These are phyloP conservation scores for Micronycteris hirsuta DNA, from an alignment of 2,113 vertebrate genomes.

Conservation along the genomic window DNA sequence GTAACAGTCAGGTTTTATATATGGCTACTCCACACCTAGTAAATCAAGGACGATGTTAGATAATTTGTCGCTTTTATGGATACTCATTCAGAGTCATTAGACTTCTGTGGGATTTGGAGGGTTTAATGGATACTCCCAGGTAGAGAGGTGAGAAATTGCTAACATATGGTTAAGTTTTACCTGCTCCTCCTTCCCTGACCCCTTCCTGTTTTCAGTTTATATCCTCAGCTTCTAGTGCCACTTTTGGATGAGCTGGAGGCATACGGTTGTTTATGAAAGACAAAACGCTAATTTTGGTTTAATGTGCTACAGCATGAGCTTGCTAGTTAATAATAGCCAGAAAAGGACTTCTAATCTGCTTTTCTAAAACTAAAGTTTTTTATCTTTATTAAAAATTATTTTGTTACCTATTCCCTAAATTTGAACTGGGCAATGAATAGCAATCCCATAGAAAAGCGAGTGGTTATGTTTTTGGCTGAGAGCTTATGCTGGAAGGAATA, in stretches of 20 bases:
- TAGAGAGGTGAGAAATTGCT: background rate
- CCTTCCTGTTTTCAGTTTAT: background rate
- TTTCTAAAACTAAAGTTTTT: background rate
- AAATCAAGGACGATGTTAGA: background rate
- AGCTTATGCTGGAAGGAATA: background rate
- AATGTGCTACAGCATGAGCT: background rate
- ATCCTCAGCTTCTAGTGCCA: background rate
- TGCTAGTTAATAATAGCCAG: background rate
- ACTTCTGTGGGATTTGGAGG: background rate
- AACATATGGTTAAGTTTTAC: background rate
- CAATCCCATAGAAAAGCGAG: background rate
- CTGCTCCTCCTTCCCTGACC: background rate
- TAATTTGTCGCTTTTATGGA: background rate
- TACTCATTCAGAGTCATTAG: background rate
- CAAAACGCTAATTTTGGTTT: background rate
- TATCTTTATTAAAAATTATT: background rate
- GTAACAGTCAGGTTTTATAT: conserved; percentile 17
- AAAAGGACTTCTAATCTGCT: background rate
- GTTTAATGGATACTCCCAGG: background rate
- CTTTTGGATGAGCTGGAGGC: background rate
- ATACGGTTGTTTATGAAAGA: background rate
- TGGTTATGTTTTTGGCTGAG: background rate
- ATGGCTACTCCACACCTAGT: background rate
- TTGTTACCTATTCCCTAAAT: background rate
- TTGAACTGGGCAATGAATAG: background rate